phyloP scores from a whole-genome alignment of 2,113 vertebrate genomes.

The Charadrius vociferus region DNA sequence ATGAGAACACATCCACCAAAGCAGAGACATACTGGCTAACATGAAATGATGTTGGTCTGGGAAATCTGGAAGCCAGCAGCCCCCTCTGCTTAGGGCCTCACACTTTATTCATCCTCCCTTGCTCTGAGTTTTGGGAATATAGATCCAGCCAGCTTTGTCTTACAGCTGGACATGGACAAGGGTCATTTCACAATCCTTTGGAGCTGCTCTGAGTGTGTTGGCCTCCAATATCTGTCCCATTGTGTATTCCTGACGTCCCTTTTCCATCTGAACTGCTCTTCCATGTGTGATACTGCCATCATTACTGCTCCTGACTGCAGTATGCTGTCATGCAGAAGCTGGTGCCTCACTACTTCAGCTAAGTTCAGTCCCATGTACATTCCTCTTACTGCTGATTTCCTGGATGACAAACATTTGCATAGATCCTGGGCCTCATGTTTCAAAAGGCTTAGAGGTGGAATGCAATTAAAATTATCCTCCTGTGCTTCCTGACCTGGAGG shows the following conservation, averaged over 20 bases:
- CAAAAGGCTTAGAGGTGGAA: not conserved
- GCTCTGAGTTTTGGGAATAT: conserved; percentile 35
- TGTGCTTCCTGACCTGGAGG: not conserved
- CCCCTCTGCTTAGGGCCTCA: not conserved
- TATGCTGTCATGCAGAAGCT: not conserved
- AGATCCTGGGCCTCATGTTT: not conserved
- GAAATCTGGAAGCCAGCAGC: not conserved
- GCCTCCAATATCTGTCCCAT: not conserved
- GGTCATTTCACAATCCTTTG: conserved; percentile 39
- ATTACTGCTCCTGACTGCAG: not conserved
- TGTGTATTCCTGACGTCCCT: not conserved
- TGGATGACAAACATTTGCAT: not conserved
- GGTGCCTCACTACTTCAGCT: not conserved
- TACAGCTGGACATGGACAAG: conserved; percentile 14
- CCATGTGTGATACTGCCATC: not conserved
- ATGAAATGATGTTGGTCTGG: not conserved
- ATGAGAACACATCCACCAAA: not conserved
- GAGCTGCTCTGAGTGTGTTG: not conserved
- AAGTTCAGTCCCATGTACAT: not conserved
- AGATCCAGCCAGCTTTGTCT: conserved; percentile 25
- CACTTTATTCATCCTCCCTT: not conserved
- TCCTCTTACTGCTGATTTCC: not conserved
- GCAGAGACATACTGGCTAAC: not conserved
- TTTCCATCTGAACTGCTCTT: not conserved
- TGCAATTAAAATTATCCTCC: not conserved